phyloP scores from a whole-genome alignment of 2,797 vertebrate species.

The Gallirallus australis region DNA sequence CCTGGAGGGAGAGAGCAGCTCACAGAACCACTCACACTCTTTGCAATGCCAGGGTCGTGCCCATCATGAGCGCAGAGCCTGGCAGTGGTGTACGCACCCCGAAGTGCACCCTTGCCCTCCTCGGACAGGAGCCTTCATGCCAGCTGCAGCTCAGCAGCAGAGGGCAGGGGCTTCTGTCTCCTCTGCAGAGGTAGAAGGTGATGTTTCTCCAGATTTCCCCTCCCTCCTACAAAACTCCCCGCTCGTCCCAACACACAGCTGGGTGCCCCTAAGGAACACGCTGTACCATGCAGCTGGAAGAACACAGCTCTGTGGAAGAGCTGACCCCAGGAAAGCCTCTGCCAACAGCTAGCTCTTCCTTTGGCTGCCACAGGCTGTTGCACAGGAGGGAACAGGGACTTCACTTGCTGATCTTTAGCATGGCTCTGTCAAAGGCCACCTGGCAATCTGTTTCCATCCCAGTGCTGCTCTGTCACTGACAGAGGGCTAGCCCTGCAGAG shows the following conservation, averaged over 20 bases:
- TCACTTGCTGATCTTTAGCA: not conserved
- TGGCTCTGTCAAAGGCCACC: not conserved
- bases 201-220: not conserved
- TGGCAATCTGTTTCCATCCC: not conserved
- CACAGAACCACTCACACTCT: not conserved
- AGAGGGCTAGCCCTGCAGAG: not conserved
- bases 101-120: not conserved
- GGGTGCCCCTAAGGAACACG: not conserved
- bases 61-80: fast-evolving
- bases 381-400: not conserved
- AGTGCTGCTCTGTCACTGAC: not conserved
- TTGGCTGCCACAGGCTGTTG: not conserved
- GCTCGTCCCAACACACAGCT: not conserved
- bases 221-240: not conserved
- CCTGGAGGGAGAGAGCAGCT: not conserved
- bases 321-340: not conserved
- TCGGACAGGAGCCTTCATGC: fast-evolving
- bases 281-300: not conserved
- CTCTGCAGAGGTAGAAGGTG: not conserved
- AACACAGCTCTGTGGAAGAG: fast-evolving
- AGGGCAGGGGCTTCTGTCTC: not conserved
- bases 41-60: fast-evolving
- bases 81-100: fast-evolving
- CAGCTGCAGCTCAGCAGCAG: fast-evolving
- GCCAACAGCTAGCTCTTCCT: not conserved